Base-by-base conservation (phyloP, 2,888 invertebrate species). In the Calameuta idolon region DNA sequence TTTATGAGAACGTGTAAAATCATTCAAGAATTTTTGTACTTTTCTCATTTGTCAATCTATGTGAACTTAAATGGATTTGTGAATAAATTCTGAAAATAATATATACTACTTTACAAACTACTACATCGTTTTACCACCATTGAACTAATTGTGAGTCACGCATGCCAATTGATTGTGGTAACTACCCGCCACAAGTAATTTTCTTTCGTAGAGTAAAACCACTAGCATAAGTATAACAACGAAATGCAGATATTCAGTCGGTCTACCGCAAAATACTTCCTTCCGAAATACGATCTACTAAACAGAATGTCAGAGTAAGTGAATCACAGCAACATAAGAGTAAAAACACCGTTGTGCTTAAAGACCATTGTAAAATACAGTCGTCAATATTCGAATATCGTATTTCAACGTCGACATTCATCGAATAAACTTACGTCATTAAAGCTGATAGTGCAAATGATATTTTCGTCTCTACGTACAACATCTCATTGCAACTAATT, bases 151-250 rank as follows among this genome's bases (percentile, higher is more conserved):
- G 35, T 35, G 11, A 34, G 34, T 71, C 55, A 55, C 55, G 12
- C 71, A 71, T 71, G 71, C 71, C 34, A 34, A 71, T 71, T 34
- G 71, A 30, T 30, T 30, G 71, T 71, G 71, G 71, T 71, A 71
- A 34, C 71, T 71, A 71, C 71, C 55, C 34, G 34, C 71, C 71
- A 34, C 71, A 71, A 71, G 34, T 71, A 71, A 71, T 31, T 71
- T 71, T 33, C 12, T 71, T 34, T 71, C 30, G 31, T 31, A 31
- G 12, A 71, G 30, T 34, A 71, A 71, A 71, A 71, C 34, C 30
- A 30, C 55, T 55, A 55, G 55, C 55, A 55, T 55, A 55, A 55
- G 23, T 23, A 23, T 55, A 55, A 55, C 23, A 23, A 71, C 34
- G 23, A 71, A 71, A 71, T 30, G 71, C 71, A 71, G 34, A 11